Evolutionary conservation across 2,797 vertebrate species (phyloP).

Genomic region (Parauchenoglanis ngamensis): DNA sequence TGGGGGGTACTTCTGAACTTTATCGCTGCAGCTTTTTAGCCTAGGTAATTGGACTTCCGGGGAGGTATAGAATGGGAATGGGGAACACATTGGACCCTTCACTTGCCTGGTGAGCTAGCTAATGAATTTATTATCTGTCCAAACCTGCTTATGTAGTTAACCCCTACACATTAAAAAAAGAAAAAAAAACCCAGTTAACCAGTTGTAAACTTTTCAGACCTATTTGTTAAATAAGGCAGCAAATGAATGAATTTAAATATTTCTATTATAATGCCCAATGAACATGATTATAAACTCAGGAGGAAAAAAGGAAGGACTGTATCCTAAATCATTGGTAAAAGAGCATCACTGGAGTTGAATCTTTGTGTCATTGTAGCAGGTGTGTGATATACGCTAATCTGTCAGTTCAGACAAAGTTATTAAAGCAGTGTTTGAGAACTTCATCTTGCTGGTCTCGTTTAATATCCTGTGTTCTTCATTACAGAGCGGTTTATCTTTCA

Average conservation of each 20-base stretch:
- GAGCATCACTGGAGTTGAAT: background rate
- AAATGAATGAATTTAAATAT: background rate
- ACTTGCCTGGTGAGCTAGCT: background rate
- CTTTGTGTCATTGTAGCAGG: background rate
- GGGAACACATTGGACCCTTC: background rate
- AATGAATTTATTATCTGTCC: background rate
- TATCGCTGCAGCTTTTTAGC: background rate
- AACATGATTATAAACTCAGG: background rate
- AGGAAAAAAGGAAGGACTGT: background rate
- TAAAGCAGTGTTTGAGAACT: constrained; percentile 25
- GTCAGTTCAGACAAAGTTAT: constrained; percentile 27
- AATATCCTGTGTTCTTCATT: constrained; percentile 50
- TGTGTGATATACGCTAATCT: constrained; percentile 4
- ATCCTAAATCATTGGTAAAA: background rate
- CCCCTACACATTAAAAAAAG: no score
- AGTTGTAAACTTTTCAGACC: background rate
- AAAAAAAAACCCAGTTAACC: background rate
- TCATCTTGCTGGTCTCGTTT: constrained; percentile 27
- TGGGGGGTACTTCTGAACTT: background rate
- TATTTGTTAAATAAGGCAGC: background rate
- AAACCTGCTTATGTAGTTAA: background rate
- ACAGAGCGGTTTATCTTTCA: constrained; percentile 45
- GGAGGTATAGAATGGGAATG: background rate
- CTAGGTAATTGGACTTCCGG: background rate
- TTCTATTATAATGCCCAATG: background rate